Conservation (phyloP, 2,888 invertebrate genomes). For the Apoda limacodes region DNA sequence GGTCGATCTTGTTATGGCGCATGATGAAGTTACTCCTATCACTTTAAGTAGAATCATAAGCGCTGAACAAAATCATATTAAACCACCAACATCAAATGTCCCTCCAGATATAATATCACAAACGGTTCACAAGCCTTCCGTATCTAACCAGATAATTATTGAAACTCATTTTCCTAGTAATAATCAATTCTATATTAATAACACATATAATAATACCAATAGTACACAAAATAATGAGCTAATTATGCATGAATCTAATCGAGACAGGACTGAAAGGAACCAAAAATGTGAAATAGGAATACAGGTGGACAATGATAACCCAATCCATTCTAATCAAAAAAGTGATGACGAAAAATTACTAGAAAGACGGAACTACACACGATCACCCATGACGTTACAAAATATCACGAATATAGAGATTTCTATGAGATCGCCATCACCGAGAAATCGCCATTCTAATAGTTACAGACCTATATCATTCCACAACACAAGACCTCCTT, state of each 20-base stretch:
- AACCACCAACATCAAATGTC: conserved; percentile 31
- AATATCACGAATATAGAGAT: conserved; percentile 65
- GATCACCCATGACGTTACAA: conserved; percentile 51
- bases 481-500: conserved; percentile 42
- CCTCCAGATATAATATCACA: conserved; percentile 63
- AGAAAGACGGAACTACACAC: conserved; percentile 47
- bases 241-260: conserved; percentile 22
- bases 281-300: conserved; percentile 44
- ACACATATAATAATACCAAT: conserved; percentile 25
- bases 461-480: conserved; percentile 62
- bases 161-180: conserved; percentile 60
- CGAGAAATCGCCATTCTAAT: conserved; percentile 32
- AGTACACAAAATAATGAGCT: conserved; percentile 27
- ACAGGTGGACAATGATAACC: conserved; percentile 42
- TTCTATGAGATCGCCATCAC: conserved; percentile 40
- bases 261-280: conserved; percentile 28
- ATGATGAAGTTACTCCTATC: conserved; percentile 72
- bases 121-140: conserved; percentile 50
- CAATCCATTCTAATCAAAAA: conserved; percentile 48
- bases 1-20: conserved; percentile 74
- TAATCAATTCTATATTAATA: conserved; percentile 33
- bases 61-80: conserved; percentile 32
- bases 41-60: conserved; percentile 52
- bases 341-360: conserved; percentile 65
- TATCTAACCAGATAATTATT: conserved; percentile 52